Evolutionary conservation across 2,797 vertebrate genomes (phyloP), one percentile per base, ranked within the genome.

Genomic region (Perodicticus potto): DNA sequence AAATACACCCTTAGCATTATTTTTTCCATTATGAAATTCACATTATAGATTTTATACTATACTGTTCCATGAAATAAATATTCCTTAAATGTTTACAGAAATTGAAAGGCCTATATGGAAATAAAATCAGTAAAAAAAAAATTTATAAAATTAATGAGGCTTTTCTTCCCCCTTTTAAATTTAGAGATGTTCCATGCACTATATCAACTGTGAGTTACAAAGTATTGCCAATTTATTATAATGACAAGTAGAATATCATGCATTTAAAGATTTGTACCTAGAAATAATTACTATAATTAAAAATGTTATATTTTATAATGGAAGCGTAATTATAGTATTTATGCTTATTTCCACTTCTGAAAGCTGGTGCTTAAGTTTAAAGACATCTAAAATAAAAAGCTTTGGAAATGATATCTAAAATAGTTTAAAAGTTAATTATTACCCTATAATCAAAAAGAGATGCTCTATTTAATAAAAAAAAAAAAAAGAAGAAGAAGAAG

Each of bases 201-300:
- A 11, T 73, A 25, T 59, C n/a, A 87, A 70, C 37, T 89, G 19
- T 84, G 34, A 82, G n/a, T 95, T 27, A 89, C 16, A 73, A 95
- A 87, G 25, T 43, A 63, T 67, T 74, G 23, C 7, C n/a, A 74
- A 84, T 77, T 91, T 89, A 63, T 80, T 93, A 91, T 83, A 93
- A 94, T 70, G 23, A 80, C 16, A 96, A 92, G n/a, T 27, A 87
- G 86, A 86, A 63, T 27, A 95, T 76, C n/a, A 89, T 86, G 12
- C 37, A 87, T 73, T 89, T 91, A 43, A 97, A 95, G 40, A 95
- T 80, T 80, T 89, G 34, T 73, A 83, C 57, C 70, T 89, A 91
- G 43, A 91, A 84, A 89, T 95, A 96, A 89, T 89, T 95, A 93
- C 70, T 91, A 76, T 76, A 92, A 94, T 81, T 97, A 76, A 95